These are phyloP conservation scores for Hassar affinis DNA, from an alignment of 2,113 vertebrate species.

Conservation along the genomic window DNA sequence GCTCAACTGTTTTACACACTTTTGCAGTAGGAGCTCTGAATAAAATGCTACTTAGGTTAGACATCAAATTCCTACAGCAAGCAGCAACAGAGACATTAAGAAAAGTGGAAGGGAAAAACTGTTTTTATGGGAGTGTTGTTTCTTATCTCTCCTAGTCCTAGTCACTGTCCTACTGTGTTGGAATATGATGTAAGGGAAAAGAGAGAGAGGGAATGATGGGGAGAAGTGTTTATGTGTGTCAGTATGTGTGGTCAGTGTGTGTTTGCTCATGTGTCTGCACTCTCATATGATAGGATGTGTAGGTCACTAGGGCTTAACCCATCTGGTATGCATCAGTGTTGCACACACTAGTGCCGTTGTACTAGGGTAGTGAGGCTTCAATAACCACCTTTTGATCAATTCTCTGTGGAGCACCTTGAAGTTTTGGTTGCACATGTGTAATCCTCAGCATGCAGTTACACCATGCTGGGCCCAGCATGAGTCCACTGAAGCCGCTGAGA, in stretches of 20 bases:
- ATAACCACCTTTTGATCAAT: slow-evolving; percentile 29
- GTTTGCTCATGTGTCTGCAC: slow-evolving; percentile 37
- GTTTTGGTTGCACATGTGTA: slow-evolving; percentile 51
- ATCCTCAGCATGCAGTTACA: slow-evolving; percentile 33
- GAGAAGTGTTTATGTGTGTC: slow-evolving; percentile 1
- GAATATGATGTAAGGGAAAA: slow-evolving; percentile 10
- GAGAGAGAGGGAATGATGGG: neutral
- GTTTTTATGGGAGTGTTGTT: neutral
- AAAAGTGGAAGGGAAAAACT: neutral
- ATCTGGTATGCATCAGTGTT: slow-evolving; percentile 45
- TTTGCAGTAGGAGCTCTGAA: neutral
- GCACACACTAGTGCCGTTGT: slow-evolving; percentile 32
- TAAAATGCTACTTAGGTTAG: neutral
- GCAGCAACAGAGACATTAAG: neutral
- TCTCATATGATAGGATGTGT: slow-evolving; percentile 12
- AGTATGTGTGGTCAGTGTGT: slow-evolving; percentile 33
- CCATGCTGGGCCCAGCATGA: slow-evolving; percentile 35
- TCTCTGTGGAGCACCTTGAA: slow-evolving; percentile 24
- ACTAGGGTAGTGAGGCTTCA: slow-evolving; percentile 16
- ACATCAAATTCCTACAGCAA: neutral
- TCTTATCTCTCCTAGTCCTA: neutral
- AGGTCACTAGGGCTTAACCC: slow-evolving; percentile 45
- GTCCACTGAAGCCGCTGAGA: slow-evolving; percentile 24
- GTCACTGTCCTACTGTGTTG: neutral
- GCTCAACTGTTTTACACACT: slow-evolving; percentile 4